Evolutionary conservation across 1,140 invertebrate genomes (phyloP), one percentile per base, ranked within the genome.

Genomic region (Manduca sexta): DNA sequence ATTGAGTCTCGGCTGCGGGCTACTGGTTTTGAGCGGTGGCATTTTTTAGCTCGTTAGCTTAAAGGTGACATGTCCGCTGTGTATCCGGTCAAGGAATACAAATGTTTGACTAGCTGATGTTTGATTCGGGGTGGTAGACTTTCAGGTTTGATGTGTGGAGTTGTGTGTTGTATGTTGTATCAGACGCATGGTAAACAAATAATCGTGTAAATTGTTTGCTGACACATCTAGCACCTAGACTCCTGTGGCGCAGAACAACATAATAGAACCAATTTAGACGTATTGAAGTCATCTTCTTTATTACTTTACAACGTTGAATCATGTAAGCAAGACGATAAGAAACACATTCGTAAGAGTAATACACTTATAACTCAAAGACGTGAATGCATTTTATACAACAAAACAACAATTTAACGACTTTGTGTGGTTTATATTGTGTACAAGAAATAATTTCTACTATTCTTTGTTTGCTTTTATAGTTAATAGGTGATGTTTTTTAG

Each of bases 41-140:
- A 59, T 59, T 50, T 46, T 46, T 56, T 38, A 54, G 42, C 43
- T 52, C 38, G 52, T 58, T 58, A 58, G 56, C 50, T 52, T 35
- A 11, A 37, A 58, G 56, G 56, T 58, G 56, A 58, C 45, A 58
- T 30, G 50, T 58, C 56, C 56, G 55, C 33, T 34, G 31, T 34
- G n/a, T 17, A 29, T 14, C 21, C 31, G 46, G 29, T 18, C 40
- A 43, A 33, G 29, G 31, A 18, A 13, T 26, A 26, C 21, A 13
- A n/a, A 38, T 46, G 46, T 37, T 16, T 12, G 21, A 40, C 26
- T 42, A n/a, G n/a, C 12, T 37, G 29, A 43, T 44, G 21, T 44
- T 48, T 43, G 45, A 53, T 42, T 40, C 34, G 12, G 17, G 33
- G 17, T 41, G 34, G 43, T 37, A 53, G 35, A 37, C 37, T 46